Evolutionary conservation across 2,113 vertebrate species (phyloP).

Genomic region (Chaetops frenatus): DNA sequence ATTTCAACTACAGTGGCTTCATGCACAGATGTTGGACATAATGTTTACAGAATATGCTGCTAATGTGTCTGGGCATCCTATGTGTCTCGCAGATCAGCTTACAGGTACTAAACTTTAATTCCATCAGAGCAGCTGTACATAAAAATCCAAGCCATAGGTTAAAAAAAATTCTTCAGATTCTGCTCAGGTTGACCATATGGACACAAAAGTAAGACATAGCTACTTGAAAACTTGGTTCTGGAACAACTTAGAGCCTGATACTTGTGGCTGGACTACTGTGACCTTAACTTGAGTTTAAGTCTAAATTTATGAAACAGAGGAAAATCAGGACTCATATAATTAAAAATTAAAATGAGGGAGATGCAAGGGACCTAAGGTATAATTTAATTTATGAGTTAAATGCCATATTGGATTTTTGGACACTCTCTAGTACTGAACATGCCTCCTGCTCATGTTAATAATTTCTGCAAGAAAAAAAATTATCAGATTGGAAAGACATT

Average conservation of each 20-base stretch:
- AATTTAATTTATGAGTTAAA: not conserved
- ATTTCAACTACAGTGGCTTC: not conserved
- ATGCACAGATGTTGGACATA: accelerated
- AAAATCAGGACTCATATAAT: not conserved
- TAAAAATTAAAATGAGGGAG: not conserved
- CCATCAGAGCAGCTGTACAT: not conserved
- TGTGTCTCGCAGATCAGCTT: not conserved
- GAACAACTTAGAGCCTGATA: not conserved
- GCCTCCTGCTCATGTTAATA: not conserved
- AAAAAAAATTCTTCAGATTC: not conserved
- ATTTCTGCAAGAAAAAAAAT: not conserved
- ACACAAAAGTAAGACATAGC: not conserved
- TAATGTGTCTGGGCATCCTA: not conserved
- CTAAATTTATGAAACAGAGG: not conserved
- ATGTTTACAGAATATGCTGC: not conserved
- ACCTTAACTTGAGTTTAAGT: not conserved
- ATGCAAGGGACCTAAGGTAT: not conserved
- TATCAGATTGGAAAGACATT: not conserved
- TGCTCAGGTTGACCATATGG: not conserved
- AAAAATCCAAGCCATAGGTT: not conserved
- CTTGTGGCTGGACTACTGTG: not conserved
- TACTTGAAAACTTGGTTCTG: not conserved
- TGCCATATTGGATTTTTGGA: not conserved
- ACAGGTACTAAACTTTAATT: not conserved
- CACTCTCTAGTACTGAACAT: not conserved